A percentile compares a stretch with the other conserved stretches of the same genome.
Conservation (phyloP, 2,888 invertebrate genomes). For the Dynastes grantii region DNA sequence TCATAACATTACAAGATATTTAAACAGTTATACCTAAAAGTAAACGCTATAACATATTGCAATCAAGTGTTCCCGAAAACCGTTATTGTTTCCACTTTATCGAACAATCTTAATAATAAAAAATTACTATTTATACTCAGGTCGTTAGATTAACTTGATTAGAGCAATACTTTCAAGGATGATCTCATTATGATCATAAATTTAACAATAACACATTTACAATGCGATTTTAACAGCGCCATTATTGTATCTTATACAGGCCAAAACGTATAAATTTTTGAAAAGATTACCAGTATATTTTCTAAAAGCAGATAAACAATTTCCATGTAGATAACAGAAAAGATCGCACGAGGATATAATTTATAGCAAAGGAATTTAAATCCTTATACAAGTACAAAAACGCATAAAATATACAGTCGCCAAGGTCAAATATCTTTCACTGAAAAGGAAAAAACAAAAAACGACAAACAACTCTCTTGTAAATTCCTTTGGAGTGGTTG, state of each 20-base stretch:
- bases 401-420: not conserved
- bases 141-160: not conserved
- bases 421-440: conserved; percentile 35
- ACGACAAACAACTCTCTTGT: conserved; percentile 28
- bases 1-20: no score
- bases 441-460: not conserved
- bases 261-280: no score
- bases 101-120: not conserved
- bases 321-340: not conserved
- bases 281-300: not conserved
- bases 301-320: not conserved
- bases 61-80: no score
- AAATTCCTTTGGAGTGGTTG: conserved; percentile 37
- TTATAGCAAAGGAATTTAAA: not conserved
- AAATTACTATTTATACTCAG: not conserved
- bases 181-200: conserved; percentile 1
- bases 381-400: not conserved
- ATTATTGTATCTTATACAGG: no score
- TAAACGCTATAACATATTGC: no score
- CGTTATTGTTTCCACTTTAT: not conserved
- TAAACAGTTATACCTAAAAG: no score
- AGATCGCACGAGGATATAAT: not conserved
- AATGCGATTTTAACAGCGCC: no score
- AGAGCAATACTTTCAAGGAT: not conserved
- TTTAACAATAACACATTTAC: not conserved